A percentile compares a stretch with the other conserved stretches of the same genome.
phyloP scores from a whole-genome alignment of 2,797 vertebrate genomes.

The Sternarchorhynchus goeldii region DNA sequence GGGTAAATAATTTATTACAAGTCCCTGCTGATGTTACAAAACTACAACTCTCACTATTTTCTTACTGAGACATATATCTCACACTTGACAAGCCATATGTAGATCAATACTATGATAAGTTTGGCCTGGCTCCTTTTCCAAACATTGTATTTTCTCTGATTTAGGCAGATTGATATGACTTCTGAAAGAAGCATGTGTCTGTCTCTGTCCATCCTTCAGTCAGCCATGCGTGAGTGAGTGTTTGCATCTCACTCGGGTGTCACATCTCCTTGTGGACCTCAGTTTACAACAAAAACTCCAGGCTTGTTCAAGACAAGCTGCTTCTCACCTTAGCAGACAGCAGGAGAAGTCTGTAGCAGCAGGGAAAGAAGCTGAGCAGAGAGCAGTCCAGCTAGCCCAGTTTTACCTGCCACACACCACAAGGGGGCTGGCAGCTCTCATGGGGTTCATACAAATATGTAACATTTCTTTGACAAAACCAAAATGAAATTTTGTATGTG shows the following conservation, averaged over 20 bases:
- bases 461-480: too few species aligned
- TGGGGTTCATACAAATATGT: too few species aligned
- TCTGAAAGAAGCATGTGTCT: conserved; percentile 33
- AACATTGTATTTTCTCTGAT: conserved; percentile 55
- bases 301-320: not conserved
- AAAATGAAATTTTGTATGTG: too few species aligned
- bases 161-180: conserved; percentile 49
- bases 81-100: conserved; percentile 49
- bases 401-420: too few species aligned
- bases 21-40: conserved; percentile 56
- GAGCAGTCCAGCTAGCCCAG: too few species aligned
- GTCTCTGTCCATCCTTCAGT: conserved; percentile 20
- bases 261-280: conserved; percentile 23
- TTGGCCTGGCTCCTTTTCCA: conserved; percentile 48
- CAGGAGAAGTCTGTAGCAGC: too few species aligned
- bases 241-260: conserved; percentile 39
- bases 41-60: conserved; percentile 48
- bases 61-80: conserved; percentile 52
- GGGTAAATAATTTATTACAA: conserved; percentile 63
- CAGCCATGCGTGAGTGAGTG: conserved; percentile 13
- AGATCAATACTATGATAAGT: conserved; percentile 59
- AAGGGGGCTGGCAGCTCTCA: too few species aligned
- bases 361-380: too few species aligned
- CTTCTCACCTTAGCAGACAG: too few species aligned
- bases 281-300: conserved; percentile 13